Percentiles rank a stretch among this genome's conserved stretches.
These are phyloP conservation scores for Cardiocondyla obscurior DNA, from an alignment of 1,140 invertebrate genomes.

Conservation along the genomic window DNA sequence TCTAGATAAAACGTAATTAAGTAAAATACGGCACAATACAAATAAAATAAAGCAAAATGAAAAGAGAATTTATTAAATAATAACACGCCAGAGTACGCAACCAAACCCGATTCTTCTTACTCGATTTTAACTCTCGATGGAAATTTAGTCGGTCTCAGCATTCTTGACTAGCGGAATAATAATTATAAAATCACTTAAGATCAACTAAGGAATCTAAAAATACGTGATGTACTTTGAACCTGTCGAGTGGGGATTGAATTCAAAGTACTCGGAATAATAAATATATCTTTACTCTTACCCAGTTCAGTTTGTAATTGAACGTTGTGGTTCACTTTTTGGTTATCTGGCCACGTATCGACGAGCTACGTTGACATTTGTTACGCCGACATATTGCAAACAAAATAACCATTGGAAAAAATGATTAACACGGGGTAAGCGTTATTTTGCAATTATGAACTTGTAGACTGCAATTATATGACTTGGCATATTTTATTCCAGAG, in stretches of 20 bases:
- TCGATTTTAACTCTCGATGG: too few relatives aligned
- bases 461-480: not conserved
- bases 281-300: not conserved
- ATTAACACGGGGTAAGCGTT: slow-evolving; percentile 31
- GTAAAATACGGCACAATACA: not conserved
- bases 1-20: too few relatives aligned
- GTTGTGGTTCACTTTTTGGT: not conserved
- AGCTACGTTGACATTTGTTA: too few relatives aligned
- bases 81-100: too few relatives aligned
- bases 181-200: too few relatives aligned
- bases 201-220: too few relatives aligned
- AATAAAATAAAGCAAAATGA: too few relatives aligned
- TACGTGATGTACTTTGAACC: too few relatives aligned
- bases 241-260: not conserved
- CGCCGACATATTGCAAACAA: not conserved
- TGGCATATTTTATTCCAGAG: not conserved
- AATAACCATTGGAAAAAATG: not conserved
- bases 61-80: too few relatives aligned
- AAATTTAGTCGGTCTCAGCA: too few relatives aligned
- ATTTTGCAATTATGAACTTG: not conserved
- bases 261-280: not conserved
- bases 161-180: too few relatives aligned
- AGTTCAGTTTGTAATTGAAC: not conserved
- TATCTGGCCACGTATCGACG: not conserved
- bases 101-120: too few relatives aligned